phyloP scores from a whole-genome alignment of 35 echinoderm and acorn worm genomes.

The Eucidaris tribuloides region DNA sequence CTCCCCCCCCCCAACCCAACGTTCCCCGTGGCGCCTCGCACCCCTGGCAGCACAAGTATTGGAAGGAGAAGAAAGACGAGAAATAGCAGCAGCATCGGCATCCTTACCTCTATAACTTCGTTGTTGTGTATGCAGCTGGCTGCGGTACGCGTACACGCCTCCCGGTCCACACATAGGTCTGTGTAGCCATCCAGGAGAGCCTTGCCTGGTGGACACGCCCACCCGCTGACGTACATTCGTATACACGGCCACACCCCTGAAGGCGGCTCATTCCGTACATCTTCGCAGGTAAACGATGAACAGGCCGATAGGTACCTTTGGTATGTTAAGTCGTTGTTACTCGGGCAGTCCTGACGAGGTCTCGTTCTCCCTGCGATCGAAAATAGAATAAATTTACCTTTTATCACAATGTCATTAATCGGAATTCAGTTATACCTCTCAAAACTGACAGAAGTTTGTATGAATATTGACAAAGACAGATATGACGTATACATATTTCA shows the following conservation, averaged over 20 bases:
- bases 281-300: background rate
- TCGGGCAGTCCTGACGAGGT: background rate
- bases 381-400: no score
- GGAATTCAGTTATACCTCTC: no score
- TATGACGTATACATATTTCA: no score
- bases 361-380: background rate
- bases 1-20: no score
- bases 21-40: no score
- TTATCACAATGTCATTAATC: no score
- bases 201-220: constrained; percentile 1
- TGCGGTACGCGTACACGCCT: background rate
- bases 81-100: no score
- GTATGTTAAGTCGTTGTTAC: constrained; percentile 1
- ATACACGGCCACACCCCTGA: background rate
- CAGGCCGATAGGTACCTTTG: background rate
- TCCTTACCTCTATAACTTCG: constrained; percentile 2
- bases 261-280: constrained; percentile 5
- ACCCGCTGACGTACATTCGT: constrained; percentile 14
- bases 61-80: no score
- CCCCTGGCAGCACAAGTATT: no score
- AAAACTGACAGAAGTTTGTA: no score
- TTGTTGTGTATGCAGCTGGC: background rate
- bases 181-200: background rate
- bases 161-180: background rate
- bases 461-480: no score